Evolutionary conservation across 37 sponge, comb jelly and placozoan species (phyloP), one percentile per base, ranked within the genome.

Genomic region (Ianthella basta): DNA sequence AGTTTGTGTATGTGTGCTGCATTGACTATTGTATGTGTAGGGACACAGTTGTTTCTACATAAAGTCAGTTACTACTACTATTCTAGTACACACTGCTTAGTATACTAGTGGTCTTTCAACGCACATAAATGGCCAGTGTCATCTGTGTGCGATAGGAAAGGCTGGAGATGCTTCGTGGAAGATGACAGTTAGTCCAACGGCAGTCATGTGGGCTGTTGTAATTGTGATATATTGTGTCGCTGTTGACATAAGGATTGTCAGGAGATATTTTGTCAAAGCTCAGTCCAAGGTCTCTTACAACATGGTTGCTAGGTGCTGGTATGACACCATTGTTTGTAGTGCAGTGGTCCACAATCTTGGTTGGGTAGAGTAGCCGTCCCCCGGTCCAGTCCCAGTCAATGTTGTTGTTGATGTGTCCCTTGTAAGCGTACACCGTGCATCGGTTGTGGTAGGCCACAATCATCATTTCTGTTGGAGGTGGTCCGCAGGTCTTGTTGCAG

Each of bases 401-500:
- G 61, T 81, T 81, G 37, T 18, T 35, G 38, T 81, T 81, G 27
- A 20, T 29, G 59, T 20, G 20, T 20, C 82, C 82, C 23, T 33
- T 57, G 29, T 81, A 81, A 32, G 82, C 82, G 30, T 59, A 81
- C 16, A 81, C 82, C 37, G 59, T 27, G 30, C 23, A 32, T 10
- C 44, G 32, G 34, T 81, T 81, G 61, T 81, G 82, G 82, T 81
- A 81, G 40, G 61, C 82, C 8, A 60, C 82, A 16, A 81, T 57
- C 82, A 81, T 81, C 61, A 59, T 57, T 57, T 81, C 82, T 37
- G 61, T 60, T n/a, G n/a, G n/a, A n/a, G n/a, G n/a, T n/a, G n/a
- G n/a, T n/a, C n/a, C n/a, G n/a, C n/a, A n/a, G n/a, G n/a, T n/a
- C n/a, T n/a, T n/a, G 16, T 65, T 65, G 67, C 24, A 65, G 16